Evolutionary conservation across 2,113 vertebrate genomes (phyloP).

Genomic region (Microtus pennsylvanicus): DNA sequence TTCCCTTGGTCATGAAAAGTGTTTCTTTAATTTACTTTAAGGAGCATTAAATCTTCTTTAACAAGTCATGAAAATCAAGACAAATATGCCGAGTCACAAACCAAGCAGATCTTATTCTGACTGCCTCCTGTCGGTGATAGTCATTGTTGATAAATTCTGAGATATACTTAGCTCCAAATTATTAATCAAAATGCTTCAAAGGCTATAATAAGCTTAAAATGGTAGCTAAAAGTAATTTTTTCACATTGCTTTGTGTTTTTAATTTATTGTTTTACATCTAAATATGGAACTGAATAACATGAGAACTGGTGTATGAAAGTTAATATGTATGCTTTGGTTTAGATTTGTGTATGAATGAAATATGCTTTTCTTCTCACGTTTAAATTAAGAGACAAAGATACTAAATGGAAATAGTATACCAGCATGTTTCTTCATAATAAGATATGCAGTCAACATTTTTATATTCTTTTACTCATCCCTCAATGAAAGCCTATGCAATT

Average conservation of each 20-base stretch:
- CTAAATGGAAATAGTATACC: slow-evolving; percentile 11
- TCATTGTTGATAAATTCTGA: background rate
- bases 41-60: slow-evolving; percentile 17
- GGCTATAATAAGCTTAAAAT: background rate
- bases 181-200: slow-evolving; percentile 31
- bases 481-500: background rate
- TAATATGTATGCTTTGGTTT: background rate
- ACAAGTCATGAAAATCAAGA: slow-evolving; percentile 51
- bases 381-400: background rate
- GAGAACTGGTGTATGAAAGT: background rate
- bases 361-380: background rate
- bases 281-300: background rate
- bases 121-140: background rate
- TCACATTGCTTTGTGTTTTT: background rate
- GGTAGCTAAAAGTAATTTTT: background rate
- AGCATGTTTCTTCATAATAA: background rate
- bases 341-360: background rate
- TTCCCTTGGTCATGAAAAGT: background rate
- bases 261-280: background rate
- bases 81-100: slow-evolving; percentile 35
- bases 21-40: background rate
- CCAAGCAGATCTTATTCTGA: background rate
- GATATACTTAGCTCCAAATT: slow-evolving; percentile 38
- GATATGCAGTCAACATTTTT: slow-evolving; percentile 4
- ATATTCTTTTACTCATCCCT: background rate